phyloP scores from a whole-genome alignment of 1,140 invertebrate genomes.

The Dendroctonus ponderosae region DNA sequence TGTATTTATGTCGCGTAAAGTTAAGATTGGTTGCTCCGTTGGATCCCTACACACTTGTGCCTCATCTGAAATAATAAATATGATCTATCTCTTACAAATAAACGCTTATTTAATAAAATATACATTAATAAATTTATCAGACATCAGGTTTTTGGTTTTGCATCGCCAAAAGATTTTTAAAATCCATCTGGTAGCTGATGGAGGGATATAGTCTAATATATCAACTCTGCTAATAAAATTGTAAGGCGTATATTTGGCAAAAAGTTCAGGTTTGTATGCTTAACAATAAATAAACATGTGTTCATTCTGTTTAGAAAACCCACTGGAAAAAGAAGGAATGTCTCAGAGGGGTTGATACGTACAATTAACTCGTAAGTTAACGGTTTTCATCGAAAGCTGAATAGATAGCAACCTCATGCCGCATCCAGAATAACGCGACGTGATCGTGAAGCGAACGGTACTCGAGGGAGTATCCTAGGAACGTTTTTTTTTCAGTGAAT shows the following conservation, averaged over 20 bases:
- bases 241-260: too few relatives aligned
- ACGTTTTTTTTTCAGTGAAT: too few relatives aligned
- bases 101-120: conserved; percentile 1
- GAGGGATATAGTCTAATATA: not conserved
- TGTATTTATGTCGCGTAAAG: conserved; percentile 45
- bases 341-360: too few relatives aligned
- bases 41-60: conserved; percentile 45
- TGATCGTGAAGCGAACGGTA: too few relatives aligned
- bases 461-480: too few relatives aligned
- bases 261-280: too few relatives aligned
- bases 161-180: not conserved
- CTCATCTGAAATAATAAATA: conserved; percentile 46
- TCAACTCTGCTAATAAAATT: not conserved
- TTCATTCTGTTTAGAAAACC: too few relatives aligned
- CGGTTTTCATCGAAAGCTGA: too few relatives aligned
- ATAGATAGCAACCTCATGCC: too few relatives aligned
- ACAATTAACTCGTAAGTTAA: too few relatives aligned
- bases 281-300: not conserved
- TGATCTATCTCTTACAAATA: conserved; percentile 1
- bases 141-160: not conserved
- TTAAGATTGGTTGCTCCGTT: conserved; percentile 46
- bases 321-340: too few relatives aligned
- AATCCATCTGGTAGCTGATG: not conserved
- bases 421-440: too few relatives aligned
- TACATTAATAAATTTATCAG: not conserved